These are phyloP conservation scores for Leptarthrus brevirostris DNA, from an alignment of 2,888 invertebrate species.

Conservation along the genomic window DNA sequence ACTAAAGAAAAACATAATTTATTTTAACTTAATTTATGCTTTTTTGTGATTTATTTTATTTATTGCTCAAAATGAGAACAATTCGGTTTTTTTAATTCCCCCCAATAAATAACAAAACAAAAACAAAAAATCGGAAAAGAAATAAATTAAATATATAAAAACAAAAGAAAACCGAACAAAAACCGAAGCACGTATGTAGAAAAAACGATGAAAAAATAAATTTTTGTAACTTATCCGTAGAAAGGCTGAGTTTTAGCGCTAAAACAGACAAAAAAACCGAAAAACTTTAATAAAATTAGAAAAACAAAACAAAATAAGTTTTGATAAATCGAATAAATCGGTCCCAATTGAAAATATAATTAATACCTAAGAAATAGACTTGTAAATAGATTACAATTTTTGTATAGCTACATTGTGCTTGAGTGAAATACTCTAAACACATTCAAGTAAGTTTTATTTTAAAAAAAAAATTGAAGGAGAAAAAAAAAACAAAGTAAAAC, in stretches of 20 bases:
- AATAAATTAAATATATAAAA: too few relatives aligned
- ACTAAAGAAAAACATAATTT: too few relatives aligned
- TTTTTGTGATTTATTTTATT: too few relatives aligned
- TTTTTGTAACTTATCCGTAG: background rate
- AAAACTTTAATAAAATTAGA: background rate
- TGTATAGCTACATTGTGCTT: background rate
- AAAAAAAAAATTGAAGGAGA: background rate
- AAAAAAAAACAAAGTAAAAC: conserved; percentile 20
- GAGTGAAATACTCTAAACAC: background rate
- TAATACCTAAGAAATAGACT: background rate
- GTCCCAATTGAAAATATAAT: background rate
- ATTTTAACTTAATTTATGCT: too few relatives aligned
- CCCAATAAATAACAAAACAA: too few relatives aligned
- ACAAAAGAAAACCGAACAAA: too few relatives aligned
- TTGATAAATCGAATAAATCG: background rate
- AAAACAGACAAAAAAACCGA: background rate
- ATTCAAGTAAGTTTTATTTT: background rate
- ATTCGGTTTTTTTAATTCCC: too few relatives aligned
- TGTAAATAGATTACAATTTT: background rate
- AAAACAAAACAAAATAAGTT: background rate
- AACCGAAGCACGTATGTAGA: too few relatives aligned
- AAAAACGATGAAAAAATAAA: too few relatives aligned
- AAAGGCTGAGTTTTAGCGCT: background rate
- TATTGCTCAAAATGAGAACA: too few relatives aligned
- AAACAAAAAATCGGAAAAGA: too few relatives aligned